Percentiles rank a stretch among this genome's conserved stretches.
These are phyloP conservation scores for Arremon aurantiirostris DNA, from an alignment of 2,797 vertebrate genomes.

Conservation along the genomic window DNA sequence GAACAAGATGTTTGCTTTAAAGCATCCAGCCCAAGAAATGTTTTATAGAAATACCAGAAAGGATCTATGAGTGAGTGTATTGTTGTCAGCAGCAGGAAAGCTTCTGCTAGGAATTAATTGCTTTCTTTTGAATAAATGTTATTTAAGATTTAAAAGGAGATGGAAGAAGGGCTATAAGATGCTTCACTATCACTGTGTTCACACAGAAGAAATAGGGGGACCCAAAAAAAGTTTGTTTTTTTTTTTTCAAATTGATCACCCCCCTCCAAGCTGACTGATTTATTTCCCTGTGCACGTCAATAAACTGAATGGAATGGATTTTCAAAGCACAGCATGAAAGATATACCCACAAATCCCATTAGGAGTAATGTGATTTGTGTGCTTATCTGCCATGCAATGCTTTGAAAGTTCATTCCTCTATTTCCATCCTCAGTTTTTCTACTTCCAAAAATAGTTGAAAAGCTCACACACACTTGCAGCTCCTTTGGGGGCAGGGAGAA, in stretches of 20 bases:
- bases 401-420: conserved; percentile 62
- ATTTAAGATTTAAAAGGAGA: conserved; percentile 10
- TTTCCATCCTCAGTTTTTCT: conserved; percentile 21
- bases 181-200: not conserved
- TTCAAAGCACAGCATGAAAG: conserved; percentile 69
- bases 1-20: not conserved
- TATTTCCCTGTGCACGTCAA: conserved; percentile 32
- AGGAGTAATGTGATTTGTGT: conserved; percentile 66
- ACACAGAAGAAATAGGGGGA: not conserved
- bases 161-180: not conserved
- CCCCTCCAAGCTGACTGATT: conserved; percentile 28
- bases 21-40: not conserved
- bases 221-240: not conserved
- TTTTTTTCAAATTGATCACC: not conserved
- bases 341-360: conserved; percentile 71
- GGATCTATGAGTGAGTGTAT: not conserved
- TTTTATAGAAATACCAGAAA: not conserved
- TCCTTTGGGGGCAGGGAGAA: not conserved
- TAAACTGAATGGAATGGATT: conserved; percentile 65
- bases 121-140: conserved; percentile 14
- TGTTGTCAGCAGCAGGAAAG: not conserved
- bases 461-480: conserved; percentile 10
- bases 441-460: conserved; percentile 43
- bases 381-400: conserved; percentile 52
- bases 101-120: not conserved